phyloP scores from a whole-genome alignment of 2,797 vertebrate genomes.

The Glyptemys insculpta region DNA sequence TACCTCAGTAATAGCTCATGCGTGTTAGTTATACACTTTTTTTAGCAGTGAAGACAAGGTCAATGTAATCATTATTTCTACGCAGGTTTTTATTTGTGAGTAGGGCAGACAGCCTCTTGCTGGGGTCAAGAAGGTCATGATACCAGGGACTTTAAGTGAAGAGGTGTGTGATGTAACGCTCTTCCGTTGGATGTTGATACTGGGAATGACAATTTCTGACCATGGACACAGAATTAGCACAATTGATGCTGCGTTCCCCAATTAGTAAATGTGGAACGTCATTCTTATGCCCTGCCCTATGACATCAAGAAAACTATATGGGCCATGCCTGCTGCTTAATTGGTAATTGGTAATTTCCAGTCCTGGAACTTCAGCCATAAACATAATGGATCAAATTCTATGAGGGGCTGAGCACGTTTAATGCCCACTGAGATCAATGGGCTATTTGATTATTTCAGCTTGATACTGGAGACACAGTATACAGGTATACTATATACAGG shows the following conservation, averaged over 20 bases:
- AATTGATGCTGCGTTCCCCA: neutral
- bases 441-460: neutral
- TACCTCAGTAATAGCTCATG: neutral
- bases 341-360: neutral
- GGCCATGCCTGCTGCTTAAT: accelerated
- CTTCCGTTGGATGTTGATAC: neutral
- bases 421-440: neutral
- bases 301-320: neutral
- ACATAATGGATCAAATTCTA: neutral
- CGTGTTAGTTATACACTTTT: neutral
- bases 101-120: neutral
- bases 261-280: neutral
- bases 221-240: neutral
- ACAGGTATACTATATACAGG: neutral
- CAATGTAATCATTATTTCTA: neutral
- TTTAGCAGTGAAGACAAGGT: neutral
- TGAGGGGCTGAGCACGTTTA: neutral
- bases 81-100: neutral
- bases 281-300: neutral
- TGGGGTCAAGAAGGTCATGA: accelerated
- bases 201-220: neutral
- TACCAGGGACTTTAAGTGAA: neutral
- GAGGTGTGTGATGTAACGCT: neutral
- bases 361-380: neutral
- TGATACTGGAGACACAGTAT: neutral